phyloP scores from a whole-genome alignment of 2,888 invertebrate genomes.

The Dynastes hyllus region DNA sequence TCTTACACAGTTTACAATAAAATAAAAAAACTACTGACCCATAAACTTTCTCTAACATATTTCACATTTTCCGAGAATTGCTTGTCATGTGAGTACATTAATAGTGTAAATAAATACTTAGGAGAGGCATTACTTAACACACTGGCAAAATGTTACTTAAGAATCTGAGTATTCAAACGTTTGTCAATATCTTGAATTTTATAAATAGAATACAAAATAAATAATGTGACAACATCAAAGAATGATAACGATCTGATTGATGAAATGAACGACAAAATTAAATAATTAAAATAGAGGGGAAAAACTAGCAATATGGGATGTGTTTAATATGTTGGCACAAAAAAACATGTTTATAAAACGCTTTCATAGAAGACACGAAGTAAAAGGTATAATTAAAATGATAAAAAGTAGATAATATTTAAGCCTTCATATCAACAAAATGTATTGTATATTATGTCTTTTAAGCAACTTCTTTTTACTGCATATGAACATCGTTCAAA shows the following conservation, averaged over 20 bases:
- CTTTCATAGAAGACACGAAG: neutral
- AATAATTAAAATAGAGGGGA: slow-evolving; percentile 13
- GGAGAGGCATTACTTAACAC: slow-evolving; percentile 17
- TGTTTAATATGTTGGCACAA: slow-evolving; percentile 25
- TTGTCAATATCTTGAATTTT: slow-evolving; percentile 35
- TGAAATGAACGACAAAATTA: slow-evolving; percentile 22
- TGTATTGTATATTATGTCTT: slow-evolving; percentile 19
- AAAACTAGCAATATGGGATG: neutral
- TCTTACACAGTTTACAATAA: too few species aligned
- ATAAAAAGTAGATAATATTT: slow-evolving; percentile 16
- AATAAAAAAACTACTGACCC: too few species aligned
- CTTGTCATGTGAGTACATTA: too few species aligned
- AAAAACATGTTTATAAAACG: slow-evolving; percentile 12
- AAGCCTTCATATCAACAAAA: slow-evolving; percentile 27
- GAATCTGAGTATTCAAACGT: slow-evolving; percentile 35
- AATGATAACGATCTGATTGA: neutral
- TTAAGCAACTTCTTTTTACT: slow-evolving; percentile 44
- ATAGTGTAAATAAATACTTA: neutral
- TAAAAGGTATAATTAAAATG: slow-evolving; percentile 24
- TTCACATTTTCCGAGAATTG: too few species aligned
- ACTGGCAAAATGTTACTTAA: slow-evolving; percentile 18
- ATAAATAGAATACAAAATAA: slow-evolving; percentile 37
- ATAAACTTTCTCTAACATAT: too few species aligned
- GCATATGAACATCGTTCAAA: slow-evolving; percentile 46
- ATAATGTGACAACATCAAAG: slow-evolving; percentile 37